These are phyloP conservation scores for Girardinus metallicus DNA, from an alignment of 2,797 vertebrate species.

Conservation along the genomic window DNA sequence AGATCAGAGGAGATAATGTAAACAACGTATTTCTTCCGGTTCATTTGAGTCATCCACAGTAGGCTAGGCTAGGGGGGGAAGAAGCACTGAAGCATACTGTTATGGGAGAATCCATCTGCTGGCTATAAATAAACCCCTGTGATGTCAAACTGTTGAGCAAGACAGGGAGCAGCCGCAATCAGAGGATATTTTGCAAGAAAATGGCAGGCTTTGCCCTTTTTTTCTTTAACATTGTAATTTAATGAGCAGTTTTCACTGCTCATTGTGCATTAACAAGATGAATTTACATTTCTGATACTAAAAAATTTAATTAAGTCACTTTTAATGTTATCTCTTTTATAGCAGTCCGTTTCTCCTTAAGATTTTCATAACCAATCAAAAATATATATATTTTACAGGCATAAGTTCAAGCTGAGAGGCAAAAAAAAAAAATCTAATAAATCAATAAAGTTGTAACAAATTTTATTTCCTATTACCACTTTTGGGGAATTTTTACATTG, in stretches of 20 bases:
- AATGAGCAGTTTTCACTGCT: not conserved
- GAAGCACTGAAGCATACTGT: slow-evolving; percentile 57
- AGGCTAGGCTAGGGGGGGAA: slow-evolving; percentile 36
- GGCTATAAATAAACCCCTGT: slow-evolving; percentile 82
- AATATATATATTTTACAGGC: not conserved
- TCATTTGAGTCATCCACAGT: slow-evolving; percentile 69
- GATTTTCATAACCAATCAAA: not conserved
- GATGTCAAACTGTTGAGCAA: slow-evolving; percentile 74
- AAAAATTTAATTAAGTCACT: not conserved
- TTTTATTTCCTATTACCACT: not conserved
- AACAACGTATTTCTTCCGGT: slow-evolving; percentile 78
- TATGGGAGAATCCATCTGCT: slow-evolving; percentile 81
- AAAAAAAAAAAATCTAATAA: not conserved
- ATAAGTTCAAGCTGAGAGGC: not conserved
- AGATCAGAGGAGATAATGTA: slow-evolving; percentile 74
- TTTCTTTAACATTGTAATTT: not conserved
- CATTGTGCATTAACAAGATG: not conserved
- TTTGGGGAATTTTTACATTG: not conserved
- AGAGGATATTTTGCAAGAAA: slow-evolving; percentile 24
- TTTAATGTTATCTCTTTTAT: not conserved
- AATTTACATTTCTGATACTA: not conserved
- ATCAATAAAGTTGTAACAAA: not conserved
- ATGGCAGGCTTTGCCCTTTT: not conserved
- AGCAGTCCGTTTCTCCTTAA: not conserved
- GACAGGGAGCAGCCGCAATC: slow-evolving; percentile 18